Conservation (phyloP, 2,113 vertebrate species). For the Chrysochloris asiatica region DNA sequence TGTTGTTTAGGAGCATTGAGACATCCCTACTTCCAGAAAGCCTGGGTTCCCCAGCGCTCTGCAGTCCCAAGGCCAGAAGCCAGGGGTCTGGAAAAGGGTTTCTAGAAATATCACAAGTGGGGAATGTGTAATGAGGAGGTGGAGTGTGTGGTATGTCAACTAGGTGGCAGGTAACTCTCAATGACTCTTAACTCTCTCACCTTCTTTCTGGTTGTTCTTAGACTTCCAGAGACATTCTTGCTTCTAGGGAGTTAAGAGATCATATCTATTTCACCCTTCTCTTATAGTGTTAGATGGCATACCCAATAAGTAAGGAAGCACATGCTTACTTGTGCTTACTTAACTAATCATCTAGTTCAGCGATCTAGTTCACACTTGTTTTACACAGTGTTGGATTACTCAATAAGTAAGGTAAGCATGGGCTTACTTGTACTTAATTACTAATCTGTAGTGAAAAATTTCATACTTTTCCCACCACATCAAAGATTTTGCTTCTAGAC, state of each 20-base stretch:
- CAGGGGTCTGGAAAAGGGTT: not conserved
- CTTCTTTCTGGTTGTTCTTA: not conserved
- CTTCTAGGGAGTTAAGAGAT: not conserved
- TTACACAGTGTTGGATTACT: not conserved
- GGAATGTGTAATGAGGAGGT: too few relatives aligned
- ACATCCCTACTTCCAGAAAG: not conserved
- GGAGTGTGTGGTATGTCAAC: too few relatives aligned
- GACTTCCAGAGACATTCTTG: not conserved
- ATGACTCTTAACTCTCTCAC: fast-evolving
- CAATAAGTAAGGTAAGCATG: too few relatives aligned
- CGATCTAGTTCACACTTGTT: not conserved
- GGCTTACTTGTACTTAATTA: not conserved
- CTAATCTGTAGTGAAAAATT: not conserved
- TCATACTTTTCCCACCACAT: not conserved
- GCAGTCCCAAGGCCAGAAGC: not conserved
- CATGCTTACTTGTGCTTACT: too few relatives aligned
- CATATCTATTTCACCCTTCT: not conserved
- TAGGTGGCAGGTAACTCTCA: too few relatives aligned
- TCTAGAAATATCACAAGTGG: not conserved
- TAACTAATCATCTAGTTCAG: too few relatives aligned
- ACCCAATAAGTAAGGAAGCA: too few relatives aligned
- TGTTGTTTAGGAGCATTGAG: too few relatives aligned
- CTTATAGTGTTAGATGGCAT: too few relatives aligned
- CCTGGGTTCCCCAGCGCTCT: not conserved
- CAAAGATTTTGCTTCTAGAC: not conserved